Percentiles rank a stretch among this genome's conserved stretches.
These are phyloP conservation scores for Platanista minor DNA, from an alignment of 2,113 vertebrate species.

Conservation along the genomic window DNA sequence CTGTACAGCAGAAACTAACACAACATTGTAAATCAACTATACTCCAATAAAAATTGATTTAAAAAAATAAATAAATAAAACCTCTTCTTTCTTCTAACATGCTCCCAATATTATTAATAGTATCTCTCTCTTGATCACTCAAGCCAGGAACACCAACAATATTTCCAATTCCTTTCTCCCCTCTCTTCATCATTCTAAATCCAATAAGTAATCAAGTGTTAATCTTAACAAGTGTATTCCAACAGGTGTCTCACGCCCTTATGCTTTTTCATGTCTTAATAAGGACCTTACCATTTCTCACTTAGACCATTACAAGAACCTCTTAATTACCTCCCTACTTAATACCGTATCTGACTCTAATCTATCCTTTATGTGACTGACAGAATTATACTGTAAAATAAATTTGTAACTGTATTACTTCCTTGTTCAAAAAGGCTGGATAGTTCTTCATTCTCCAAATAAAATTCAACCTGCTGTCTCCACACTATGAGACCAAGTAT, in stretches of 20 bases:
- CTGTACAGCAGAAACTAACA: not conserved
- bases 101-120: not conserved
- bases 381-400: not conserved
- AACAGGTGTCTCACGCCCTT: not conserved
- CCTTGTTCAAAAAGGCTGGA: not conserved
- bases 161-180: not conserved
- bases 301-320: not conserved
- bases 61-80: not conserved
- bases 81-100: not conserved
- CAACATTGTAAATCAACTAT: not conserved
- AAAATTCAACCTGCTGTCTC: not conserved
- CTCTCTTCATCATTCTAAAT: not conserved
- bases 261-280: not conserved
- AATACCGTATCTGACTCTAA: not conserved
- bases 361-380: not conserved
- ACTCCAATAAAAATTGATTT: too few species aligned
- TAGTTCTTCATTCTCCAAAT: not conserved
- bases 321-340: not conserved
- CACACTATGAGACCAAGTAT: not conserved
- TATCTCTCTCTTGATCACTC: not conserved
- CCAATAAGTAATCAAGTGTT: not conserved
- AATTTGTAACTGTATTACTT: not conserved
- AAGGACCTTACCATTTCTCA: not conserved
- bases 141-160: not conserved
- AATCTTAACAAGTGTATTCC: not conserved